phyloP scores from a whole-genome alignment of 2,113 vertebrate genomes.

The Larimichthys polyactis region DNA sequence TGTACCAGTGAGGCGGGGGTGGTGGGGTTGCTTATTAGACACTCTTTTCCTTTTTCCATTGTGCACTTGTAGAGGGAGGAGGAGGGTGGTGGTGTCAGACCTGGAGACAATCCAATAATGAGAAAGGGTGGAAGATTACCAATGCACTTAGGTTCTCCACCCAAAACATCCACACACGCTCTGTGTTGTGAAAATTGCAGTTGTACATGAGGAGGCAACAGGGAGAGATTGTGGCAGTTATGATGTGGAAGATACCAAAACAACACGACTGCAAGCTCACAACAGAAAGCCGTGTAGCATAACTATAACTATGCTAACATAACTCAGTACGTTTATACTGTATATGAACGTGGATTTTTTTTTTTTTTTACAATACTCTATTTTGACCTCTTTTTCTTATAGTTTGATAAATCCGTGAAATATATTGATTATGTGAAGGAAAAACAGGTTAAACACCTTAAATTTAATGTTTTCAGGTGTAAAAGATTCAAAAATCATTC shows the following conservation, averaged over 20 bases:
- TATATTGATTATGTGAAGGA: too few relatives aligned
- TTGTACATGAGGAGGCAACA: not conserved
- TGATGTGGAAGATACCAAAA: conserved; percentile 2
- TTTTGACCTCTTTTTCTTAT: too few relatives aligned
- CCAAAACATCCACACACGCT: not conserved
- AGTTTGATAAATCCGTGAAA: too few relatives aligned
- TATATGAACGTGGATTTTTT: not conserved
- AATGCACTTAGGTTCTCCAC: not conserved
- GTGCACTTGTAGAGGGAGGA: conserved; percentile 11
- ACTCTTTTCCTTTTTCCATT: not conserved
- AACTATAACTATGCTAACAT: too few relatives aligned
- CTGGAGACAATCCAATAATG: not conserved
- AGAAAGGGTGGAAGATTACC: not conserved
- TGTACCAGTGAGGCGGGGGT: conserved; percentile 25
- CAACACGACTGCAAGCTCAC: not conserved
- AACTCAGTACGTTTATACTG: too few relatives aligned
- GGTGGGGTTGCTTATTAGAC: conserved; percentile 26
- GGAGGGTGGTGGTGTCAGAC: not conserved
- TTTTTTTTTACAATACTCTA: not conserved
- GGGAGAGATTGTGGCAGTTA: not conserved
- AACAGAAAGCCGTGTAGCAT: not conserved
- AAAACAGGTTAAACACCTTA: too few relatives aligned
- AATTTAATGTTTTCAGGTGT: too few relatives aligned
- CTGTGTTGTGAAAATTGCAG: conserved; percentile 5
- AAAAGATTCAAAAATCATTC: too few relatives aligned